Conservation (phyloP, 2,113 vertebrate genomes). For the Ifrita kowaldi region DNA sequence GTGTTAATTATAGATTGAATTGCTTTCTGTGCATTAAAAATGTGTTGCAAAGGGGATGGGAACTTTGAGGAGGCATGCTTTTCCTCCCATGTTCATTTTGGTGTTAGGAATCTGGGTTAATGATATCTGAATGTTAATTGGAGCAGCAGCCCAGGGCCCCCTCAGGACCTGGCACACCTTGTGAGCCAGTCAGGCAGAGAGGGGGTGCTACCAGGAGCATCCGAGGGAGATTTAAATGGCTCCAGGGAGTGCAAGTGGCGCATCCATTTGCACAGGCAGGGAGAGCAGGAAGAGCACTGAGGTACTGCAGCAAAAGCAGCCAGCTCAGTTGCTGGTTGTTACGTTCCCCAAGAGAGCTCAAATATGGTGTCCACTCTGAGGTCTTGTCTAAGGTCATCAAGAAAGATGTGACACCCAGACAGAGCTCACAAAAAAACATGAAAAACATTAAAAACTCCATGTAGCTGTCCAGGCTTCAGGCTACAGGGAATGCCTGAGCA, state of each 20-base stretch:
- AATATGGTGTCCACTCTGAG: not conserved
- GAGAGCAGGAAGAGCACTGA: not conserved
- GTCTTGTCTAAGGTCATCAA: accelerated
- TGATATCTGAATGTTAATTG: not conserved
- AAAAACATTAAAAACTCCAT: not conserved
- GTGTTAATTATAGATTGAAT: not conserved
- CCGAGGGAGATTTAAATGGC: not conserved
- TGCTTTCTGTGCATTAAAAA: not conserved
- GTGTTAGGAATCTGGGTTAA: not conserved
- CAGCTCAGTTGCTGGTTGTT: not conserved
- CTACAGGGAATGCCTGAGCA: not conserved
- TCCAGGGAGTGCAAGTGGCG: not conserved
- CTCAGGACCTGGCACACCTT: not conserved
- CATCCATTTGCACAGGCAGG: not conserved
- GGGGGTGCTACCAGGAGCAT: not conserved
- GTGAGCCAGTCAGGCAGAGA: not conserved
- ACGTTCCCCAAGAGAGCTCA: not conserved
- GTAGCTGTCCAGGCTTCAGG: not conserved
- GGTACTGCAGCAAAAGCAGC: not conserved
- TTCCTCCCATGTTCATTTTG: not conserved
- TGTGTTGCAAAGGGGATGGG: not conserved
- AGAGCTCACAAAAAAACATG: not conserved
- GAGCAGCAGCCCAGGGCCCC: not conserved
- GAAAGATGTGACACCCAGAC: not conserved
- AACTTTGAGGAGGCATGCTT: not conserved